Evolutionary conservation across 30 jellyfish, hydroid and myxozoan genomes (phyloP), one percentile per base, ranked within the genome.

Genomic region (Mastigias papua): DNA sequence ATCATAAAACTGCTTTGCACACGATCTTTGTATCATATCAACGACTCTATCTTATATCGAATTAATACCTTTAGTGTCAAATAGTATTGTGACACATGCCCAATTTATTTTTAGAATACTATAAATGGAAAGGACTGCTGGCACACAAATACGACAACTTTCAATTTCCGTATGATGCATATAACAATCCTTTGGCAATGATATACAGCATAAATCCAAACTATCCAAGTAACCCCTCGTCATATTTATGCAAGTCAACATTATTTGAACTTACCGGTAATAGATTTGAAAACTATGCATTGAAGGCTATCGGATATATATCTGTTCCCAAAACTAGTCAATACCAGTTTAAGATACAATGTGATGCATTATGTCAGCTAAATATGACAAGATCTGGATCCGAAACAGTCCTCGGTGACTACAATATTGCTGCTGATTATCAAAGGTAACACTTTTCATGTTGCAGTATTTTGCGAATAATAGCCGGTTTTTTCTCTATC

Each of bases 241-340:
- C 88, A 23, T 32, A 2, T 74, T 25, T 28, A 9, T 77, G 88
- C 78, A 61, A 63, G 22, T 77, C 88, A 1, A 50, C 78, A 3
- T 65, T 77, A 42, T 77, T 25, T 28, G 78, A 77, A 21, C n/a
- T 50, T 21, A 0, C 1, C 2, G 22, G 48, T 10, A 0, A 23
- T 20, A 61, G 9, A 25, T 17, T 23, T 32, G 48, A 77, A 20
- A 2, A 25, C n/a, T 77, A 77, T 32, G 88, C 78, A 13, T 35
- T 77, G 78, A 66, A 31, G 28, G 29, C 9, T 65, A 58, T 77
- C 57, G 88, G 88, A 23, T 77, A 77, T 58, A 32, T 77, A 35
- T 35, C 60, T 4, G 65, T 63, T 23, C 32, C 66, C 29, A 20
- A 73, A 6, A 32, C 29, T 17, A 78, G 88, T 16, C 28, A 25